Evolutionary conservation across 2,113 vertebrate genomes (phyloP).

Genomic region (Toxotes chatareus): DNA sequence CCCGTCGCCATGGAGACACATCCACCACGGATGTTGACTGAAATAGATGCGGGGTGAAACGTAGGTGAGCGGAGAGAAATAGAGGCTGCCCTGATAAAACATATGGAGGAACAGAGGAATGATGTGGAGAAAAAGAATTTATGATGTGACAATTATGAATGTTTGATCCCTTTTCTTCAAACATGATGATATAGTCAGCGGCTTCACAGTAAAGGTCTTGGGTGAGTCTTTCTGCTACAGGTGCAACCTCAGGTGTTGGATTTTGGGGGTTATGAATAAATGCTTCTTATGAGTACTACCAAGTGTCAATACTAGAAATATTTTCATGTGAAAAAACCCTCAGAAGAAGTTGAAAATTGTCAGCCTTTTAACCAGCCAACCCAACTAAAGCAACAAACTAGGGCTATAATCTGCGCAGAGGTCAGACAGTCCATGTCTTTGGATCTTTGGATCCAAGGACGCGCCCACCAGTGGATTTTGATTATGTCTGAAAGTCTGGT

Average conservation of each 20-base stretch:
- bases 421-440: conserved; percentile 21
- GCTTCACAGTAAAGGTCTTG: too few relatives aligned
- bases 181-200: too few relatives aligned
- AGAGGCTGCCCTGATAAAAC: conserved; percentile 31
- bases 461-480: background rate
- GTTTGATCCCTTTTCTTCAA: background rate
- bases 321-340: background rate
- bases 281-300: background rate
- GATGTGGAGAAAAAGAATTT: background rate
- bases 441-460: background rate
- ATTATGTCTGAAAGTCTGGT: background rate
- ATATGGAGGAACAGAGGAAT: conserved; percentile 10
- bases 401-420: background rate
- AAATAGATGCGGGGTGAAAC: conserved; percentile 46
- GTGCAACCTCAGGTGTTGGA: background rate
- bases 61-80: conserved; percentile 18
- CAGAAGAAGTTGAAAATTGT: background rate
- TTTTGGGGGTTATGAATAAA: background rate
- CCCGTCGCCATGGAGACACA: conserved; percentile 93
- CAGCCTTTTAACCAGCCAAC: background rate
- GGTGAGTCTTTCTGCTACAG: background rate
- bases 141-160: background rate
- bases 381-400: background rate
- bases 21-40: conserved; percentile 87
- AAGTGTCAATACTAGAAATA: background rate